phyloP scores from a whole-genome alignment of 92 coral and sea anemone species.

The Parazoanthus darwini region DNA sequence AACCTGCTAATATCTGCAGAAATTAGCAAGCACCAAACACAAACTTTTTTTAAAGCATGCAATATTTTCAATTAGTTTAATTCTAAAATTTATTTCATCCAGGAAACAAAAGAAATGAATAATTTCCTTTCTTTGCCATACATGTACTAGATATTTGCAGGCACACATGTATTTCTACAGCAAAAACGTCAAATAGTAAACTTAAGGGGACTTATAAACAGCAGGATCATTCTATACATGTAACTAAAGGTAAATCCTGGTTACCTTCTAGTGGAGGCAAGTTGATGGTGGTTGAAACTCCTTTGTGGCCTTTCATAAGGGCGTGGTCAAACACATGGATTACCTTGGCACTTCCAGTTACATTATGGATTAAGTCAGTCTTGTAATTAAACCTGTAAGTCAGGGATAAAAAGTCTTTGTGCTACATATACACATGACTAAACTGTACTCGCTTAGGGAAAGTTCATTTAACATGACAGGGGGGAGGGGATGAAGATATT shows the following conservation, averaged over 20 bases:
- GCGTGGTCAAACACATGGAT: constrained; percentile 90
- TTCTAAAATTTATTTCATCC: too few species aligned
- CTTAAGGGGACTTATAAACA: not conserved
- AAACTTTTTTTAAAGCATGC: too few species aligned
- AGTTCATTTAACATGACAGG: too few species aligned
- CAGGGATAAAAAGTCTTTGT: not conserved
- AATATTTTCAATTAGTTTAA: too few species aligned
- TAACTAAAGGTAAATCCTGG: not conserved
- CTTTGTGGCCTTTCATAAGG: constrained; percentile 82
- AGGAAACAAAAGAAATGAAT: too few species aligned
- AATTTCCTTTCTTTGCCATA: too few species aligned
- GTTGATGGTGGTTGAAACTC: constrained; percentile 67
- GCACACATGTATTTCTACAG: not conserved
- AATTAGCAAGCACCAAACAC: too few species aligned
- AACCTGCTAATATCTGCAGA: too few species aligned
- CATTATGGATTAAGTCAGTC: constrained; percentile 90
- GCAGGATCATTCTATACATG: too few species aligned
- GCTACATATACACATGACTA: not conserved
- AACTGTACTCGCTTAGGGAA: too few species aligned
- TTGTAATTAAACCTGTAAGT: constrained; percentile 91
- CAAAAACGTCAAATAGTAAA: not conserved
- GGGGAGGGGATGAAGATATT: too few species aligned
- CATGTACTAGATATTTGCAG: not conserved
- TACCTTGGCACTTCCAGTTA: constrained; percentile 90
- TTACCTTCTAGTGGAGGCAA: constrained; percentile 89